Evolutionary conservation across 2,888 invertebrate genomes (phyloP).

Genomic region (Ctena decussata): DNA sequence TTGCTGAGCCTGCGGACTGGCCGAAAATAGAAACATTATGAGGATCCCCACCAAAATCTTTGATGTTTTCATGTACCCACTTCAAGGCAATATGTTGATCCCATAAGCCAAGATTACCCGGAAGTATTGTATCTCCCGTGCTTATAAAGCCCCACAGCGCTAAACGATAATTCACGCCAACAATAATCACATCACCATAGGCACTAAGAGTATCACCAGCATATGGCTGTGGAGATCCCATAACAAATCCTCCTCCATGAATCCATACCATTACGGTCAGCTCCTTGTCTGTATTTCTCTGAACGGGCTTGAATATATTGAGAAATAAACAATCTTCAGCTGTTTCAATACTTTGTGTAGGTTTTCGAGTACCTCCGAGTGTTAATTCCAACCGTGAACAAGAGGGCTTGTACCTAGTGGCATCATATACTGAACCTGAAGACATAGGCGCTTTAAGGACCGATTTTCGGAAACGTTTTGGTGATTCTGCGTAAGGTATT

Average conservation of each 20-base stretch:
- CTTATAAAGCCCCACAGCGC: slow-evolving; percentile 73
- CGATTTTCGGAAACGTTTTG: too few species aligned
- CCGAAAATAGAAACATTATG: slow-evolving; percentile 73
- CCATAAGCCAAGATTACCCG: slow-evolving; percentile 76
- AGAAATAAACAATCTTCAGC: slow-evolving; percentile 61
- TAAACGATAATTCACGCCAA: slow-evolving; percentile 73
- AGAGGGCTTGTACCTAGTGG: too few species aligned
- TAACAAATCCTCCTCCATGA: slow-evolving; percentile 56
- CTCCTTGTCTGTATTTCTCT: neutral
- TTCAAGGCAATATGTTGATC: slow-evolving; percentile 75
- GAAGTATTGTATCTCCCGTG: slow-evolving; percentile 45
- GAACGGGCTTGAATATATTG: slow-evolving; percentile 53
- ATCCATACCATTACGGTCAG: slow-evolving; percentile 57
- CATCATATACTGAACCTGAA: too few species aligned
- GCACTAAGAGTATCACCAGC: slow-evolving; percentile 37
- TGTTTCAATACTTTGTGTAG: neutral
- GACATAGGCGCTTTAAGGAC: too few species aligned
- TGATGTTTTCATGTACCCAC: slow-evolving; percentile 75
- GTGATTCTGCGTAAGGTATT: too few species aligned
- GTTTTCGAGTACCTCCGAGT: too few species aligned
- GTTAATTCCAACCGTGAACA: too few species aligned
- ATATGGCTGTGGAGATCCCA: slow-evolving; percentile 44
- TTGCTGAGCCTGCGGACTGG: slow-evolving; percentile 74
- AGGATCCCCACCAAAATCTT: slow-evolving; percentile 69
- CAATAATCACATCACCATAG: slow-evolving; percentile 62